These are phyloP conservation scores for Lophius americanus DNA, from an alignment of 2,797 vertebrate genomes.

Conservation along the genomic window DNA sequence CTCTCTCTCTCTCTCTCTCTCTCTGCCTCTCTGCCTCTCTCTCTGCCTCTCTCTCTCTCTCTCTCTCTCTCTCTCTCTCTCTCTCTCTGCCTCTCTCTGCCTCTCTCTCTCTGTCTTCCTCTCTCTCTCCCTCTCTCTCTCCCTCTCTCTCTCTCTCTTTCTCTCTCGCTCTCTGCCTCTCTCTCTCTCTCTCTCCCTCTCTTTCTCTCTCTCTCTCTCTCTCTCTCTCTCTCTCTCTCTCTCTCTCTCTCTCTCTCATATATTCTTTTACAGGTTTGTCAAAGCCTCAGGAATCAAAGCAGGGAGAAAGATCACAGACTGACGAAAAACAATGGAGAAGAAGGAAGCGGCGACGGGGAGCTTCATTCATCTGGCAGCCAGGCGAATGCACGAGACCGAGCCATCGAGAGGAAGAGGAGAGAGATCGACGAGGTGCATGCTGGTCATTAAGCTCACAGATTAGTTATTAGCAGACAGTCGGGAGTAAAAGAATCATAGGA, in stretches of 20 bases:
- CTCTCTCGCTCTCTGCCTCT: too few relatives aligned
- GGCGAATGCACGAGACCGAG: slow-evolving; percentile 69
- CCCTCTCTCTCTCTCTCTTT: too few relatives aligned
- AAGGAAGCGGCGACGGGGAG: slow-evolving; percentile 51
- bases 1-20: too few relatives aligned
- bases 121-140: too few relatives aligned
- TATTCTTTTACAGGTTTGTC: slow-evolving; percentile 48
- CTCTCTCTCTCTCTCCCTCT: too few relatives aligned
- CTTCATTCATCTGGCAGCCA: slow-evolving; percentile 59
- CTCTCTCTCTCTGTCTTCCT: too few relatives aligned
- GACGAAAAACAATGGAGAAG: slow-evolving; percentile 51
- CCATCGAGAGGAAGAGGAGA: slow-evolving; percentile 79
- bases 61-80: too few relatives aligned
- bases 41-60: too few relatives aligned
- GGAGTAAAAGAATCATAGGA: slow-evolving; percentile 39
- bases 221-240: background rate
- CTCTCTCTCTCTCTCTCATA: slow-evolving; percentile 8
- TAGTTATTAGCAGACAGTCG: slow-evolving; percentile 29
- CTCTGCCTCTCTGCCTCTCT: too few relatives aligned
- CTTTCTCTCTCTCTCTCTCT: too few relatives aligned
- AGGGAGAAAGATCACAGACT: slow-evolving; percentile 57
- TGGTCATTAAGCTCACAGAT: slow-evolving; percentile 33
- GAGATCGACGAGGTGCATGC: slow-evolving; percentile 79
- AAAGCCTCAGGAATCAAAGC: slow-evolving; percentile 57
- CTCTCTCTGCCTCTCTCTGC: too few relatives aligned